phyloP scores from a whole-genome alignment of 2,888 invertebrate species.

The Nephrotoma appendiculata region DNA sequence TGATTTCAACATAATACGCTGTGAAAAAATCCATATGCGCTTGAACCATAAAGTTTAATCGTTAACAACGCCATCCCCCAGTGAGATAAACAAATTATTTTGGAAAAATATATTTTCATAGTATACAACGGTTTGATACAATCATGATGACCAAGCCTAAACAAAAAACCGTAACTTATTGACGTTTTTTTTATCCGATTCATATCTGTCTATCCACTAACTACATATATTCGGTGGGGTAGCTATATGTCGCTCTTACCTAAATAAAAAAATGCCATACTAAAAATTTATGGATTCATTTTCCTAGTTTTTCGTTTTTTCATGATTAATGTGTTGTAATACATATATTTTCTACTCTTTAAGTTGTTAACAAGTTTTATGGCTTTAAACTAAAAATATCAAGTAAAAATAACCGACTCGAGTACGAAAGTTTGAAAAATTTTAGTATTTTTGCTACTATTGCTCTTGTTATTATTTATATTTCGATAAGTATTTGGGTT shows the following conservation, averaged over 20 bases:
- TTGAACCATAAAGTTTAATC: not conserved
- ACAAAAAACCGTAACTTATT: not conserved
- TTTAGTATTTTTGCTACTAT: not conserved
- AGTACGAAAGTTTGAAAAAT: not conserved
- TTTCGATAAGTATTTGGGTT: not conserved
- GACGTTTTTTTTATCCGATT: not conserved
- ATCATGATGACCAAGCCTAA: not conserved
- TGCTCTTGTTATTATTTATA: not conserved
- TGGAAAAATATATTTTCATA: not conserved
- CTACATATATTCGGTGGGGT: not conserved
- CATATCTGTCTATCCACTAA: not conserved
- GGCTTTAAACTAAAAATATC: not conserved
- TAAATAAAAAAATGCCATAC: not conserved
- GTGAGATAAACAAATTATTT: not conserved
- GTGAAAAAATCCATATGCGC: no score
- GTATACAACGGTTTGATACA: not conserved
- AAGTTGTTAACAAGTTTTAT: not conserved
- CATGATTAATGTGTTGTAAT: not conserved
- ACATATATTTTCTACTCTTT: not conserved
- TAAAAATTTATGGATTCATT: not conserved
- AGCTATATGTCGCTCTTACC: not conserved
- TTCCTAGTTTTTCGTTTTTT: not conserved
- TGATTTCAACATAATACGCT: not conserved
- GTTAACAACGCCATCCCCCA: not conserved
- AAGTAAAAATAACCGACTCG: not conserved